These are phyloP conservation scores for Herminia tarsipennalis DNA, from an alignment of 2,888 invertebrate genomes.

Conservation along the genomic window DNA sequence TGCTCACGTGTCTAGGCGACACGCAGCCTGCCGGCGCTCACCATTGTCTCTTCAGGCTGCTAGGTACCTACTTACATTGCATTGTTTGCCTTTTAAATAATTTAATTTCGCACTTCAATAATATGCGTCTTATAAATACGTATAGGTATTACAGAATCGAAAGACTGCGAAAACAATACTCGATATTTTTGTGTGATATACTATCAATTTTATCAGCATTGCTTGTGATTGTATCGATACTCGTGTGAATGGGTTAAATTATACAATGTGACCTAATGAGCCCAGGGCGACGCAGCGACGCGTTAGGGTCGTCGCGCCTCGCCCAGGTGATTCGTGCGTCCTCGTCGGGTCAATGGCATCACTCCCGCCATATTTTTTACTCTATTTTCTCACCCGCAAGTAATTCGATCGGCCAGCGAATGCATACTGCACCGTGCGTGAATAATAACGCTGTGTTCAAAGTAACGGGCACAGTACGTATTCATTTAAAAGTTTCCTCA, in stretches of 20 bases:
- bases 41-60: conserved; percentile 22
- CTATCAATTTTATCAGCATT: too few species aligned
- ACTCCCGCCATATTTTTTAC: conserved; percentile 43
- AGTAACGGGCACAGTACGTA: not conserved
- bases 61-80: conserved; percentile 2
- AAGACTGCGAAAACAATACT: too few species aligned
- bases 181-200: too few species aligned
- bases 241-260: conserved; percentile 15
- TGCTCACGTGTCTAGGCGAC: conserved; percentile 22
- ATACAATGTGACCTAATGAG: conserved; percentile 18
- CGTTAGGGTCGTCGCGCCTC: conserved; percentile 36
- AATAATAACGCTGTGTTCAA: not conserved
- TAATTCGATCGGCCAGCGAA: conserved; percentile 44
- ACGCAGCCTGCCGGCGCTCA: conserved; percentile 18
- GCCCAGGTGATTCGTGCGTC: conserved; percentile 39
- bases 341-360: conserved; percentile 59
- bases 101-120: too few species aligned
- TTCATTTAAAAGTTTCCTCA: not conserved
- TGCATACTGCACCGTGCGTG: conserved; percentile 28
- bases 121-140: too few species aligned
- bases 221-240: not conserved
- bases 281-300: conserved; percentile 11
- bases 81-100: too few species aligned
- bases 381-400: conserved; percentile 47
- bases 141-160: too few species aligned